A percentile compares a stretch with the other conserved stretches of the same genome.
phyloP scores from a whole-genome alignment of 2,113 vertebrate genomes.

The Bambusicola thoracicus region DNA sequence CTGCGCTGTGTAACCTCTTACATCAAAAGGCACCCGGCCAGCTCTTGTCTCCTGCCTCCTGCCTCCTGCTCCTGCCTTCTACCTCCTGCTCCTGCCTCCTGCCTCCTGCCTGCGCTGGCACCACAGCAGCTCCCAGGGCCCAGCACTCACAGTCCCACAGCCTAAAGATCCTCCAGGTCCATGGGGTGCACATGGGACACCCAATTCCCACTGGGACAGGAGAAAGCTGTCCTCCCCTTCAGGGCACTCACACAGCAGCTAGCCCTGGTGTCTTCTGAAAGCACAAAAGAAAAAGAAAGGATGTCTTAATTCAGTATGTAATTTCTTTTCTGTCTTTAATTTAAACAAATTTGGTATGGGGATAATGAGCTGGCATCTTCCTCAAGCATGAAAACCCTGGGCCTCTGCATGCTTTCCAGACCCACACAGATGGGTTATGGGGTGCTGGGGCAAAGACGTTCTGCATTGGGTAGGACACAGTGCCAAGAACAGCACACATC shows the following conservation, averaged over 20 bases:
- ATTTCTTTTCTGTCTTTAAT: not conserved
- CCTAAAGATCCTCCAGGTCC: not conserved
- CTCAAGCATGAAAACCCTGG: not conserved
- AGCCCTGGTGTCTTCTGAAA: not conserved
- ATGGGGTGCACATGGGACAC: not conserved
- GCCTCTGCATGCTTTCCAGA: constrained; percentile 5
- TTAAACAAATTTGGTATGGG: not conserved
- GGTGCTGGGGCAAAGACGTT: not conserved
- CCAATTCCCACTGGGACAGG: rapidly evolving
- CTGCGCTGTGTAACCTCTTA: constrained; percentile 22
- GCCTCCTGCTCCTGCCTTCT: not conserved
- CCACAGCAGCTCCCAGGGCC: rapidly evolving
- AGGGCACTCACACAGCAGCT: rapidly evolving
- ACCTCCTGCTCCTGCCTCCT: not conserved
- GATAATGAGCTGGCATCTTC: not conserved
- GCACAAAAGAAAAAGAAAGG: not conserved
- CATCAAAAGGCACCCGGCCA: not conserved
- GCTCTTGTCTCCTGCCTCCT: not conserved
- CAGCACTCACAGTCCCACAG: not conserved
- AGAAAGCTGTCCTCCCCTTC: not conserved
- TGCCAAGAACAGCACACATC: not conserved
- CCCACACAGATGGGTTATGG: rapidly evolving
- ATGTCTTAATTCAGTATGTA: not conserved
- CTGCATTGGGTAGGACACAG: rapidly evolving
- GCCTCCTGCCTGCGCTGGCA: not conserved